Conservation (phyloP, 2,113 vertebrate genomes). For the Rhinoderma darwinii region DNA sequence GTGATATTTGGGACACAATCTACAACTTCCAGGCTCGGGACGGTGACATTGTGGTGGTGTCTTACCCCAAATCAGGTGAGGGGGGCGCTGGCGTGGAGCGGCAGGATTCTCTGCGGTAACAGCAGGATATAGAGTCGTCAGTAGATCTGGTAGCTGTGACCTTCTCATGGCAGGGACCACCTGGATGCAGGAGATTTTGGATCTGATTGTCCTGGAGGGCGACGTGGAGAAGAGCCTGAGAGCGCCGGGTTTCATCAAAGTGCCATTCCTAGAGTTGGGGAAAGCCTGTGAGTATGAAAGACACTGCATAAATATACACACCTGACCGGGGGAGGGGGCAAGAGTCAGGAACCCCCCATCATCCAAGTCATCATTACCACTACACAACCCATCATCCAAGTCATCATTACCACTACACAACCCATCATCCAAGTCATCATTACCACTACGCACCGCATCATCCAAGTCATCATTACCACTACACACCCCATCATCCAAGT, state of each 20-base stretch:
- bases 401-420: no score
- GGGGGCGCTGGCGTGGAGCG: neutral
- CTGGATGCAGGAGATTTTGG: slow-evolving; percentile 72
- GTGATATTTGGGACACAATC: slow-evolving; percentile 35
- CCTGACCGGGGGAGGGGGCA: no score
- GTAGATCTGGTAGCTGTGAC: neutral
- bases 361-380: no score
- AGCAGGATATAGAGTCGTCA: neutral
- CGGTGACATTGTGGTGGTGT: slow-evolving; percentile 36
- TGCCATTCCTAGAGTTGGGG: slow-evolving; percentile 67
- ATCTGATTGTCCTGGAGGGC: slow-evolving; percentile 67
- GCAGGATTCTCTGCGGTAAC: neutral
- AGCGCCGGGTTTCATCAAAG: slow-evolving; percentile 60
- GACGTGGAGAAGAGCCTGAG: slow-evolving; percentile 64
- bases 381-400: no score
- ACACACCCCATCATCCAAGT: no score
- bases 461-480: no score
- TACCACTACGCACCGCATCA: no score
- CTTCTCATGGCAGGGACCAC: slow-evolving; percentile 65
- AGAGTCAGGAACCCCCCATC: no score
- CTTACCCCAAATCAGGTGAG: slow-evolving; percentile 51
- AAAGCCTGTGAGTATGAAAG: slow-evolving; percentile 16
- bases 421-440: no score
- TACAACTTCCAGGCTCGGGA: slow-evolving; percentile 47
- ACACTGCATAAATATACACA: no score